Base-by-base conservation (phyloP, 2,888 invertebrate species). In the Coecobrya sp. region DNA sequence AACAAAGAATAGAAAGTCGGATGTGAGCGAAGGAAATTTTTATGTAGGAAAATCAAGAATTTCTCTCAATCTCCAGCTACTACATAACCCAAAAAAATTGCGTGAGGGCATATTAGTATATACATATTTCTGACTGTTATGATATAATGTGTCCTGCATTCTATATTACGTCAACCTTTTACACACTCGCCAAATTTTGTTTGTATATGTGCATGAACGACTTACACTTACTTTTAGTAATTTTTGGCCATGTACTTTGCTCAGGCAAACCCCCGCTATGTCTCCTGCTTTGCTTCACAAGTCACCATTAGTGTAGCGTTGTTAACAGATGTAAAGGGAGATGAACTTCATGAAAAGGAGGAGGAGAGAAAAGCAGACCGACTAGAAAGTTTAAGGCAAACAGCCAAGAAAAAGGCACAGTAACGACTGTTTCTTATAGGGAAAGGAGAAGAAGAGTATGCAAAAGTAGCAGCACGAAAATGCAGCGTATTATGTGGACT, bases 341-440 rank as follows among this genome's bases (percentile, higher is more conserved):
- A 52, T 68, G 68, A 86, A 68, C 68, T 86, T 70, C 27, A 62
- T 13, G 55, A 62, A 59, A 84, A 36, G 85, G 25, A 85, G 45
- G 62, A 73, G 73, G 45, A 45, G 73, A 42, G 42, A 65, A 25
- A 16, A 73, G 25, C 70, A 73, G 73, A 36, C 86, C 55, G 22
- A 19, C 70, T 81, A 36, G 52, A 62, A 79, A 88, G 62, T 45
- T 16, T 45, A 22, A 88, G 88, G 88, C 88, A 88, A 49, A 30
- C 65, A 81, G 88, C 88, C 88, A 88, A 88, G 87, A 87, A 87
- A 87, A 87, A 73, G 45, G 52, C 49, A 79, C 81, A 65, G 68
- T 42, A 27, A 81, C 13, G 68, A 45, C 73, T 45, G 19, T 65
- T 68, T 68, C 62, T 42, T 42, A 49, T 73, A 87, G 22, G 27